phyloP scores from a whole-genome alignment of 2,113 vertebrate species.

The Pseudopodoces humilis region DNA sequence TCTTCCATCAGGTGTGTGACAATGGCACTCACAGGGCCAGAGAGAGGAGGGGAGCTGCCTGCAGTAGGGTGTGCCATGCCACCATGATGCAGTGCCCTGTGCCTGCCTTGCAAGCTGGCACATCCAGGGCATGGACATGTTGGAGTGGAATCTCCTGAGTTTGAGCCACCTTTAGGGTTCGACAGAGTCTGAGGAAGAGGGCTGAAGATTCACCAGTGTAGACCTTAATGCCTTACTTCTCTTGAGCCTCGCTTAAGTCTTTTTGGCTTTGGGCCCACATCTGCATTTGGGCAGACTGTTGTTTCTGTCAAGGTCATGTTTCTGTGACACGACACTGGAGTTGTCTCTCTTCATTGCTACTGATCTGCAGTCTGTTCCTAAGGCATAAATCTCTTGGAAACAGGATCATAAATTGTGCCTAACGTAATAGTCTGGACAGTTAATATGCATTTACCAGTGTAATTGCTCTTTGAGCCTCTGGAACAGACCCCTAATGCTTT shows the following conservation, averaged over 20 bases:
- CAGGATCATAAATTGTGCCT: conserved; percentile 19
- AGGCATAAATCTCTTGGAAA: conserved; percentile 25
- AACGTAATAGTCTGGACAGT: not conserved
- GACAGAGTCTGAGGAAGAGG: not conserved
- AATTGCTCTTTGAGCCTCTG: conserved; percentile 18
- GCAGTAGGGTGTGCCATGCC: accelerated
- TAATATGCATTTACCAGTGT: not conserved
- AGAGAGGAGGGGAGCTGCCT: not conserved
- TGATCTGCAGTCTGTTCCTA: not conserved
- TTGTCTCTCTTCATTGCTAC: not conserved
- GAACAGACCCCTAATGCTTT: not conserved
- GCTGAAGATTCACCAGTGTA: not conserved
- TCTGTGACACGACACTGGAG: not conserved
- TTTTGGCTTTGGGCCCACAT: not conserved
- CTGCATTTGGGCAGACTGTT: not conserved
- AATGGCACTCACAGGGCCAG: not conserved
- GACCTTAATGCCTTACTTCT: not conserved
- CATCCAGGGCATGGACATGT: accelerated
- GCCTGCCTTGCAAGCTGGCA: accelerated
- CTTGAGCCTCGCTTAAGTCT: not conserved
- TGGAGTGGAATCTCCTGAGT: not conserved
- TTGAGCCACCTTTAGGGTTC: not conserved
- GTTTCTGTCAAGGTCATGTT: conserved; percentile 18
- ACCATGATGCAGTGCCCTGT: accelerated
- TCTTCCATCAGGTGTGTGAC: not conserved